A percentile compares a stretch with the other conserved stretches of the same genome.
Evolutionary conservation across 2,113 vertebrate species (phyloP).

Genomic region (Mystacornis crossleyi): DNA sequence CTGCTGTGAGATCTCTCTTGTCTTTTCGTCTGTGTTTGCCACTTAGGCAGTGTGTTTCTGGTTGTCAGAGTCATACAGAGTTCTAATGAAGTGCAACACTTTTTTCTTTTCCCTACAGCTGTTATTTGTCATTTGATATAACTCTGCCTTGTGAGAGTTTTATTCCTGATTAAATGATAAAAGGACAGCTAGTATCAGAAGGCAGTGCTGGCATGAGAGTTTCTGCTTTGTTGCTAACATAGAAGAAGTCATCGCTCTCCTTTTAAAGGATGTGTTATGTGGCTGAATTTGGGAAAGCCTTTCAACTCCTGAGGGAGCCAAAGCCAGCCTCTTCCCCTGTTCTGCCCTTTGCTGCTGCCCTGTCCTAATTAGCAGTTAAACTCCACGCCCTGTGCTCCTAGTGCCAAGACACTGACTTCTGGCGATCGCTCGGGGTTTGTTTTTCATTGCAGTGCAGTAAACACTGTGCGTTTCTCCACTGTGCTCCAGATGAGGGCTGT

Average conservation of each 20-base stretch:
- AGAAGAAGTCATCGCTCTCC: not conserved
- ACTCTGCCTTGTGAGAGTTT: not conserved
- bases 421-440: not conserved
- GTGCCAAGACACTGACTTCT: not conserved
- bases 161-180: constrained; percentile 15
- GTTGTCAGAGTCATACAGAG: constrained; percentile 30
- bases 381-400: not conserved
- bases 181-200: constrained; percentile 10
- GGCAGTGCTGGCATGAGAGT: not conserved
- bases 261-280: not conserved
- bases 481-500: not conserved
- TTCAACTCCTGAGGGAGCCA: not conserved
- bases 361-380: not conserved
- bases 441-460: not conserved
- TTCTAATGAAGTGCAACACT: constrained; percentile 31
- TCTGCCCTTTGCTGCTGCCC: not conserved
- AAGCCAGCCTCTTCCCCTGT: not conserved
- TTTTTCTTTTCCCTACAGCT: constrained; percentile 29
- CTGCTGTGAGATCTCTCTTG: constrained; percentile 24
- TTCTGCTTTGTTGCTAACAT: not conserved
- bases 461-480: not conserved
- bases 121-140: constrained; percentile 49
- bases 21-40: constrained; percentile 4
- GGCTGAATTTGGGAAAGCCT: constrained; percentile 3
- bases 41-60: not conserved